Base-by-base conservation (phyloP, 2,113 vertebrate species). In the Semicossyphus pulcher region DNA sequence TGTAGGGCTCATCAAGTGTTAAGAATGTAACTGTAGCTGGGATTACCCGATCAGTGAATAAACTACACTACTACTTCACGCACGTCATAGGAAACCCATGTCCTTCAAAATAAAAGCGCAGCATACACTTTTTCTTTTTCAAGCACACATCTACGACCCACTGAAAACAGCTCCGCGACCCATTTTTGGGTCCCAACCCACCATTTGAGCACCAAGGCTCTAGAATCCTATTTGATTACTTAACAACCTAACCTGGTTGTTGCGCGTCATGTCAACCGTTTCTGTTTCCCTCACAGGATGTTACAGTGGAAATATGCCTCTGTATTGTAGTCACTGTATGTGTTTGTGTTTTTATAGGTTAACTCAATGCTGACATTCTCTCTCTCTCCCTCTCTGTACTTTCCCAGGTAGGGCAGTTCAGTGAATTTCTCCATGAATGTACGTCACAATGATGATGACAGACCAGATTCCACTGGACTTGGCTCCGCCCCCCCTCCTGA, bases 401-500 rank as follows among this genome's bases (percentile, higher is more conserved):
- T 66, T 92, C 87, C 67, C 93, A 98, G 97, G 95, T 93, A 95
- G 95, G 91, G 86, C 91, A 32, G 94, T 94, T 93, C 93, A 95
- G 94, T 94, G 93, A 94, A 94, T 83, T 96, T 96, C 96, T 98
- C 97, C 97, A 99, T 99, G 97, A 99, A 99, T 99, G 97, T 99
- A 98, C 90, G 97, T 99, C 97, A 98, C 97, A 94, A 98, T 99
- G 97, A 98, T 99, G 97, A 99, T 99, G 97, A 98, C 97, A 94
- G 97, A 99, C 96, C 97, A 97, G 90, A 97, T 99, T 89, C 97
- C 97, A 83, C 95, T 99, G 96, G 97, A 99, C 87, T 94, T 99
- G 95, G 95, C 97, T 54, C 96, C 96, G 60, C 96, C 97, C 45
- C 85, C 96, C 34, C 83, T 97, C 94, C 94, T 99, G 93, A 98